phyloP scores from a whole-genome alignment of 2,113 vertebrate genomes.

The Spea multiplicata region DNA sequence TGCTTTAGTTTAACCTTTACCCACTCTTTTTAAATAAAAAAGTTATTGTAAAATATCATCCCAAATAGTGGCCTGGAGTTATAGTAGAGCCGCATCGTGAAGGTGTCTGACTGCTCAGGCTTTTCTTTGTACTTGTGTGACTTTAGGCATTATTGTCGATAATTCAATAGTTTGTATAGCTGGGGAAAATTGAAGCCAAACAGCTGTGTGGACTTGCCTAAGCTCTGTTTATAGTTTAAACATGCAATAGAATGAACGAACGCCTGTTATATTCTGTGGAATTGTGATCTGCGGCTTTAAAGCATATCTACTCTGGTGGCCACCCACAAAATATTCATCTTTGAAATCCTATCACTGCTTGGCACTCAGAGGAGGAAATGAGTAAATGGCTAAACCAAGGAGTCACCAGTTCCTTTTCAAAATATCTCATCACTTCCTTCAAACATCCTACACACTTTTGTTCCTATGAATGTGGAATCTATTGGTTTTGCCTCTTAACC shows the following conservation, averaged over 20 bases:
- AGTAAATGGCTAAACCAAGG: constrained; percentile 27
- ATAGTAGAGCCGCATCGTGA: too few relatives aligned
- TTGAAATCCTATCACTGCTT: constrained; percentile 13
- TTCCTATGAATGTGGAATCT: constrained; percentile 1
- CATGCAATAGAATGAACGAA: too few relatives aligned
- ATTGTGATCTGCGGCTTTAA: not conserved
- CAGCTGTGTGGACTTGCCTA: not conserved
- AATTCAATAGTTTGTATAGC: too few relatives aligned
- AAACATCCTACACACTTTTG: constrained; percentile 19
- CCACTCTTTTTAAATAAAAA: too few relatives aligned
- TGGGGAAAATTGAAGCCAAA: not conserved
- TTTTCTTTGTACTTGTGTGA: too few relatives aligned
- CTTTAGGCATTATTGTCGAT: too few relatives aligned
- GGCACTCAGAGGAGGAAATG: constrained; percentile 32
- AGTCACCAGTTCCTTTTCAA: constrained; percentile 22
- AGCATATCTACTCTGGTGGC: constrained; percentile 15
- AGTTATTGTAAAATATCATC: too few relatives aligned
- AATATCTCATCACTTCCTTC: constrained; percentile 28
- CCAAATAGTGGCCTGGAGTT: too few relatives aligned
- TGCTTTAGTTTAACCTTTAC: too few relatives aligned
- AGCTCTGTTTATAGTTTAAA: not conserved
- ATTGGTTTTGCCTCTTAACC: constrained; percentile 25
- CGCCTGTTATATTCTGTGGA: too few relatives aligned
- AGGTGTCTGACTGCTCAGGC: too few relatives aligned
- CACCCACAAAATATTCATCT: constrained; percentile 32